Evolutionary conservation across 1,140 invertebrate genomes (phyloP).

Genomic region (Macrostomum lignano): DNA sequence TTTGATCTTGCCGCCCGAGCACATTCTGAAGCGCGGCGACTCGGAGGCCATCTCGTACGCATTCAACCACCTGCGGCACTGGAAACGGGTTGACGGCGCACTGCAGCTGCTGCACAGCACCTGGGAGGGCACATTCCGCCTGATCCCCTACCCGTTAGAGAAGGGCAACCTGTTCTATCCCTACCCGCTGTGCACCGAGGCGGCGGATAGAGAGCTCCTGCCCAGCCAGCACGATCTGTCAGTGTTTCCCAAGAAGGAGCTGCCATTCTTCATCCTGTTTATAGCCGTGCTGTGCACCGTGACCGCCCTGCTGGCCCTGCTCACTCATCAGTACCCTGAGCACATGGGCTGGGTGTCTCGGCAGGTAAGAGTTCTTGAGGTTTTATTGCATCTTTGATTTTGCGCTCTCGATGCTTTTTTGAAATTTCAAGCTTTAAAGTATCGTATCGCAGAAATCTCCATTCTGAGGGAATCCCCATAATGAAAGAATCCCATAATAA

Average conservation of each 20-base stretch:
- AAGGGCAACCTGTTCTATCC: slow-evolving; percentile 77
- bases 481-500: too few relatives aligned
- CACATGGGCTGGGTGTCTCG: slow-evolving; percentile 56
- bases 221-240: slow-evolving; percentile 65
- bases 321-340: slow-evolving; percentile 78
- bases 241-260: slow-evolving; percentile 75
- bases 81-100: slow-evolving; percentile 83
- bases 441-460: too few relatives aligned
- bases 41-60: slow-evolving; percentile 83
- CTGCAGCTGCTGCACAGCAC: slow-evolving; percentile 69
- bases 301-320: slow-evolving; percentile 61
- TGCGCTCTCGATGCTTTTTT: too few relatives aligned
- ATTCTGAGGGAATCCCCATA: too few relatives aligned
- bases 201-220: slow-evolving; percentile 67
- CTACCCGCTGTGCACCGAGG: slow-evolving; percentile 72
- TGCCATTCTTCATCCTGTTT: slow-evolving; percentile 76
- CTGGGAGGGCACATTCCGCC: slow-evolving; percentile 79
- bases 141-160: slow-evolving; percentile 69
- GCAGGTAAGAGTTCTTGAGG: too few relatives aligned
- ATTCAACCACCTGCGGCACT: slow-evolving; percentile 79
- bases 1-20: slow-evolving; percentile 74
- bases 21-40: slow-evolving; percentile 82
- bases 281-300: slow-evolving; percentile 70
- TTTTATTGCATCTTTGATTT: too few relatives aligned
- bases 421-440: too few relatives aligned